Base-by-base conservation (phyloP, 2,797 vertebrate species). In the Manis crassicaudata region DNA sequence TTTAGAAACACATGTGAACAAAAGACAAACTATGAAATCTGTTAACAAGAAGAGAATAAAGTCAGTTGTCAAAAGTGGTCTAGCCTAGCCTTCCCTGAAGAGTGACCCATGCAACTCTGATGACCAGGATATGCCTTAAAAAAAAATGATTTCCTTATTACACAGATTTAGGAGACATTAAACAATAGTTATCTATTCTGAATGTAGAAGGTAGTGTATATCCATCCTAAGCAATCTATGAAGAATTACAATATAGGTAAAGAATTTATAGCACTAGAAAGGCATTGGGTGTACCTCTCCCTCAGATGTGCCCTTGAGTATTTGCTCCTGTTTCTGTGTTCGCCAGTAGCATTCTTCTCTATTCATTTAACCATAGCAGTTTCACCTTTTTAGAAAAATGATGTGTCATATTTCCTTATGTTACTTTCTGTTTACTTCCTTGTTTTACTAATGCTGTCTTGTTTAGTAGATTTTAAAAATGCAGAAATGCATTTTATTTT, bases 401-500 rank as follows among this genome's bases (percentile, higher is more conserved):
- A 84, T 85, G 95, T 98, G 65, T 96, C 95, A 88, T 97, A 95
- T 90, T 95, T 93, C 96, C 98, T 98, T 98, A 97, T 98, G 98
- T 98, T 98, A 97, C 97, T 98, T 98, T 98, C 98, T 98, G 67
- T 98, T 98, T 98, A 97, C 60, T 81, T 98, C 98, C 97, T 98
- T 98, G 85, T 98, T 98, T 98, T 98, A 99, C 98, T 99, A 99
- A 99, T 98, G 97, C 98, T 98, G 73, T 98, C 98, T 98, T 98
- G 80, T 98, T 98, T 98, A 98, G 97, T 98, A 96, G 95, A 94
- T 98, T 96, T 0, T 85, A 98, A 97, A 98, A 98, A 98, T 98
- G 98, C 98, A 98, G 92, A 98, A 95, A 98, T 98, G 98, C 98
- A 98, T 98, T 99, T 98, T 98, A 96, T 98, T 98, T 98, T 98